Conservation (phyloP, 1,140 invertebrate species). For the Ceratina calcarata region DNA sequence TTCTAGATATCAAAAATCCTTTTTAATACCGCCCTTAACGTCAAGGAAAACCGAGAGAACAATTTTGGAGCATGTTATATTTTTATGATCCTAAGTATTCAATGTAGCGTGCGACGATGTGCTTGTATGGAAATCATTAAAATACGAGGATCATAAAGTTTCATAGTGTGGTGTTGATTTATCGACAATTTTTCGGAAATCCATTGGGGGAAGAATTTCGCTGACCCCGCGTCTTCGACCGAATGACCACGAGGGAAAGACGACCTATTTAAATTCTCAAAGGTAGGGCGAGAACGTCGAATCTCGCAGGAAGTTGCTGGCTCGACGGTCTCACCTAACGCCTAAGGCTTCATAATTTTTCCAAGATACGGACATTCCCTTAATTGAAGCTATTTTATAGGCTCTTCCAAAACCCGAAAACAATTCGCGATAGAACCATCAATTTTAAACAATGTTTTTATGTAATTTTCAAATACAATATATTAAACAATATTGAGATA, state of each 20-base stretch:
- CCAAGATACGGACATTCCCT: too few species aligned
- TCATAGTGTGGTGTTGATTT: neutral
- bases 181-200: constrained; percentile 13
- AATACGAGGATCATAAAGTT: neutral
- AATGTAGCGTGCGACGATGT: neutral
- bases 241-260: constrained; percentile 9
- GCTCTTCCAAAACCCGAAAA: neutral
- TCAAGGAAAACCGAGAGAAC: neutral
- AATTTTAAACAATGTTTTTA: neutral
- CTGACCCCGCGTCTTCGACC: constrained; percentile 23
- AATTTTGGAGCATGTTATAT: too few species aligned
- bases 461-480: too few species aligned
- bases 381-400: constrained; percentile 4
- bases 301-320: constrained; percentile 1
- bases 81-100: neutral
- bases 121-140: neutral
- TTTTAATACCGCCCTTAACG: too few species aligned
- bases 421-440: neutral
- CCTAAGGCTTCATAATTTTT: neutral
- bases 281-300: neutral
- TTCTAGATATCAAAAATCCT: neutral
- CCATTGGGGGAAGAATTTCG: constrained; percentile 1
- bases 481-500: too few species aligned
- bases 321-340: constrained; percentile 6
- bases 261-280: constrained; percentile 20